Conservation (phyloP, 1,140 invertebrate genomes). For the Rhyzopertha dominica region DNA sequence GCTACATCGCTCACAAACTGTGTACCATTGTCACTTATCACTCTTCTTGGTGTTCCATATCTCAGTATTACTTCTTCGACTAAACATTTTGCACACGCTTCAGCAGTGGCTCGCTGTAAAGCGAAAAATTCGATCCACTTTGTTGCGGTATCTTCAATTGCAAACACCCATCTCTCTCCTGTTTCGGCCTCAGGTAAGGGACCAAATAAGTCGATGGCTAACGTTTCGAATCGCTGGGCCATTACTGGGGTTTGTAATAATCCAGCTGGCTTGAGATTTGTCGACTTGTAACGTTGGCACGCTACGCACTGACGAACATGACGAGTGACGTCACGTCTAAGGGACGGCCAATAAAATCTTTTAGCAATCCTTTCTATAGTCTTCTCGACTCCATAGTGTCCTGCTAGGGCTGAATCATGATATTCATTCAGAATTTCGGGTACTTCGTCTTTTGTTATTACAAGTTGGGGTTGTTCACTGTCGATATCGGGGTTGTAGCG, state of each 20-base stretch:
- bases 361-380: conserved; percentile 16
- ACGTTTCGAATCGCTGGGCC: conserved; percentile 42
- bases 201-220: conserved; percentile 29
- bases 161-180: conserved; percentile 19
- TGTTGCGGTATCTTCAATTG: conserved; percentile 24
- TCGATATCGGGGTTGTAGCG: conserved; percentile 15
- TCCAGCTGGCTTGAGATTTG: conserved; percentile 21
- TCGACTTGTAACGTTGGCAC: conserved; percentile 15
- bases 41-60: conserved; percentile 20
- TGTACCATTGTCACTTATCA: conserved; percentile 28
- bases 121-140: conserved; percentile 29
- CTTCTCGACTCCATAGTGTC: conserved; percentile 36
- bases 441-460: conserved; percentile 14
- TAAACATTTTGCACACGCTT: conserved; percentile 17
- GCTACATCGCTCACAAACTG: conserved; percentile 34
- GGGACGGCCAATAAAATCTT: conserved; percentile 27
- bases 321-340: conserved; percentile 16
- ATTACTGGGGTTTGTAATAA: conserved; percentile 20
- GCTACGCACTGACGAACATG: conserved; percentile 18
- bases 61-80: conserved; percentile 24
- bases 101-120: conserved; percentile 21
- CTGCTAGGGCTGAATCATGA: conserved; percentile 28
- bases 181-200: conserved; percentile 41
- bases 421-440: conserved; percentile 23
- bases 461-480: conserved; percentile 14